Evolutionary conservation across 2,113 vertebrate species (phyloP).

Genomic region (Gymnogyps californianus): DNA sequence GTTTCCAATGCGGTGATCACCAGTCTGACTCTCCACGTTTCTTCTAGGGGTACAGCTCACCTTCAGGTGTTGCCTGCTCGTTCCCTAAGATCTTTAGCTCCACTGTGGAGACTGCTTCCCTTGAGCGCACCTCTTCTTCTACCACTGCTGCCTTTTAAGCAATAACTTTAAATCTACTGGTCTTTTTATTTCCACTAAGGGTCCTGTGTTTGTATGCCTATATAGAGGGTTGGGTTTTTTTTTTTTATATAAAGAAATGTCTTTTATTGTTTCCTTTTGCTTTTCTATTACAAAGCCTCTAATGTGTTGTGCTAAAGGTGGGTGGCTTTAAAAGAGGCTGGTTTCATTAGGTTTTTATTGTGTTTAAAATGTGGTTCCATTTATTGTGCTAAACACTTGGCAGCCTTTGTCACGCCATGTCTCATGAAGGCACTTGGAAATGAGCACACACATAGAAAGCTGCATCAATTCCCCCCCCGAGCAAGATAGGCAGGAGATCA

Average conservation of each 20-base stretch:
- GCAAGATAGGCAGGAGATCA: slow-evolving; percentile 42
- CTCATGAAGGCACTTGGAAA: slow-evolving; percentile 55
- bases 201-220: not conserved
- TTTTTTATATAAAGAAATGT: not conserved
- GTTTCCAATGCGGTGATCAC: not conserved
- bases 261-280: not conserved
- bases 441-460: slow-evolving; percentile 32
- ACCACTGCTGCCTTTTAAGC: not conserved
- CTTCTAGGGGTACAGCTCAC: not conserved
- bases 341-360: slow-evolving; percentile 52
- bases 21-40: fast-evolving
- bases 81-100: not conserved
- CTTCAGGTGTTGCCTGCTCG: not conserved
- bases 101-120: fast-evolving
- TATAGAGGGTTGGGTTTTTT: not conserved
- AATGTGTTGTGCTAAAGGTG: slow-evolving; percentile 21
- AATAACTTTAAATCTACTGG: not conserved
- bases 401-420: slow-evolving; percentile 28
- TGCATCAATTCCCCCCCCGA: slow-evolving; percentile 29
- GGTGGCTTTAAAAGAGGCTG: slow-evolving; percentile 39
- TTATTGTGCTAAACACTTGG: slow-evolving; percentile 57
- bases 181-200: not conserved
- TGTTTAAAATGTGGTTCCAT: slow-evolving; percentile 51
- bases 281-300: not conserved
- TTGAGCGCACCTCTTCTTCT: not conserved